These are phyloP conservation scores for Watsonalla cultraria DNA, from an alignment of 2,888 invertebrate genomes.

Conservation along the genomic window DNA sequence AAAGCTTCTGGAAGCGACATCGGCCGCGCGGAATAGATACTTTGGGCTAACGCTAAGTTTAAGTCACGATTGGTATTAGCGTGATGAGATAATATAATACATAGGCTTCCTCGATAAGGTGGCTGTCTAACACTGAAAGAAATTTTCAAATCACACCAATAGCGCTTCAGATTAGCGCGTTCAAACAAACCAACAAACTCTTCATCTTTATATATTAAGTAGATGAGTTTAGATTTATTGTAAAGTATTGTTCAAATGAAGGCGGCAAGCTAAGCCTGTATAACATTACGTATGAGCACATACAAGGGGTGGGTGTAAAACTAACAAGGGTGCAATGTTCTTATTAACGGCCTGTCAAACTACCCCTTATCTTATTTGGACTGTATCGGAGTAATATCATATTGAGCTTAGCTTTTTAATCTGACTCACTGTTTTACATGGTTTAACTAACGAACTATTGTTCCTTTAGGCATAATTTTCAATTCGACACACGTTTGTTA, in stretches of 20 bases:
- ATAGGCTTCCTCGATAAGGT: no score
- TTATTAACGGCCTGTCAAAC: constrained; percentile 72
- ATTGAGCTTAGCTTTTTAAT: constrained; percentile 22
- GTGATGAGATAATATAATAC: no score
- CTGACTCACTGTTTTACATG: constrained; percentile 15
- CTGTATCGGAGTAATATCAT: constrained; percentile 38
- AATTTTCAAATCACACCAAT: no score
- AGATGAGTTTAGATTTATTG: no score
- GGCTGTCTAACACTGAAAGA: no score
- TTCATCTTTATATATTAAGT: background rate
- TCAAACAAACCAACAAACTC: no score
- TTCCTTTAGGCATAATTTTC: background rate
- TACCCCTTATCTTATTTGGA: constrained; percentile 56
- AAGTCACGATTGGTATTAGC: no score
- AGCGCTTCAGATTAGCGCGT: no score
- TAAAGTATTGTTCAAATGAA: constrained; percentile 10
- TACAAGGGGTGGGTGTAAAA: constrained; percentile 56
- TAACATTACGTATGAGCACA: constrained; percentile 33
- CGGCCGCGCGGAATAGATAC: no score
- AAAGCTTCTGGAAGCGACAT: no score
- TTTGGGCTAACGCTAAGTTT: no score
- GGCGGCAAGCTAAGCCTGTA: constrained; percentile 47
- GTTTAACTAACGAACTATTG: background rate
- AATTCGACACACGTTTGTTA: background rate
- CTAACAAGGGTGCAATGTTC: constrained; percentile 67